phyloP scores from a whole-genome alignment of 2,113 vertebrate species.

The Leptosomus discolor region DNA sequence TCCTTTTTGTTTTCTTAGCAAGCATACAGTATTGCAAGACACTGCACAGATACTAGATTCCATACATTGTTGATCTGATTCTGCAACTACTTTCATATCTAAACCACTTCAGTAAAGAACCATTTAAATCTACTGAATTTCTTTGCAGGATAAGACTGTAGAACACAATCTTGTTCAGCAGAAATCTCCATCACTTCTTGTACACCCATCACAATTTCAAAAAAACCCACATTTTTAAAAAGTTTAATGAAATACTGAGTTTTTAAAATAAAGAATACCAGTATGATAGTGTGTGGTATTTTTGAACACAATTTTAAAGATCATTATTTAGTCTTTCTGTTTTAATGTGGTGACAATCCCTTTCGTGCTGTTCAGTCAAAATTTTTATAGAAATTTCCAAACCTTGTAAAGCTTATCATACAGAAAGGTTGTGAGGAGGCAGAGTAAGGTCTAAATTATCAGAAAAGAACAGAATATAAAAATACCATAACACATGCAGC shows the following conservation, averaged over 20 bases:
- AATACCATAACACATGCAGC: conserved; percentile 71
- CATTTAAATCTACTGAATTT: neutral
- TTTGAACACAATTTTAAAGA: neutral
- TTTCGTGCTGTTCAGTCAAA: neutral
- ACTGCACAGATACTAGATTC: neutral
- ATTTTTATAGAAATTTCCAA: conserved; percentile 14
- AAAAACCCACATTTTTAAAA: neutral
- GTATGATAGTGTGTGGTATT: neutral
- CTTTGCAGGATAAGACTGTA: neutral
- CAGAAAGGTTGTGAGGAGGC: neutral
- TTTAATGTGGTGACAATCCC: conserved; percentile 34
- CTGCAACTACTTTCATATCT: neutral
- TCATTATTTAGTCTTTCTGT: conserved; percentile 29
- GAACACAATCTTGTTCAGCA: neutral
- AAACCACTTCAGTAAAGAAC: neutral
- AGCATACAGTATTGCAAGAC: neutral
- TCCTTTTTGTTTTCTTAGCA: neutral
- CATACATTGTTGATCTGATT: neutral
- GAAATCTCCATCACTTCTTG: neutral
- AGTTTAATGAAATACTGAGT: neutral
- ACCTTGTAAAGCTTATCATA: conserved; percentile 33
- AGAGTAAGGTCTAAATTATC: conserved; percentile 61
- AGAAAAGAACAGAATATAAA: conserved; percentile 69
- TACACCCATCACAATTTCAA: neutral
- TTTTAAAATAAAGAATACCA: neutral